Percentiles rank a stretch among this genome's conserved stretches.
These are phyloP conservation scores for Geococcyx californianus DNA, from an alignment of 2,113 vertebrate species.

Conservation along the genomic window DNA sequence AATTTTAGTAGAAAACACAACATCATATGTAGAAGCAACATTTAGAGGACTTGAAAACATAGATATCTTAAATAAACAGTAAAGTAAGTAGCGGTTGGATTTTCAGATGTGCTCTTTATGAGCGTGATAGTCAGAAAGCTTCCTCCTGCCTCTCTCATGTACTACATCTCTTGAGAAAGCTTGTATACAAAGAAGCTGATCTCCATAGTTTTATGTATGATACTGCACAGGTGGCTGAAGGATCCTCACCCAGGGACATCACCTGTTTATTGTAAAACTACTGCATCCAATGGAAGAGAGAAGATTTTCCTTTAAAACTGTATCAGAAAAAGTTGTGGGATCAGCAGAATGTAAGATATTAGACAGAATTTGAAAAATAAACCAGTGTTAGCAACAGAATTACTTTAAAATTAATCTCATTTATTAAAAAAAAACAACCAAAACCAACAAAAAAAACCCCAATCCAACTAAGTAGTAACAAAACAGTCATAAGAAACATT, in stretches of 20 bases:
- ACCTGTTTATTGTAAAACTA: neutral
- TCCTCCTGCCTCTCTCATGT: neutral
- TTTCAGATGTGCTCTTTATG: neutral
- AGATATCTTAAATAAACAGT: neutral
- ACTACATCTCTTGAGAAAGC: neutral
- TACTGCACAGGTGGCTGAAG: neutral
- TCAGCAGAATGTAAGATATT: neutral
- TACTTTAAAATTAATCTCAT: neutral
- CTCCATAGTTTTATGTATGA: neutral
- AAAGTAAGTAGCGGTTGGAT: neutral
- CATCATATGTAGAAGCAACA: neutral
- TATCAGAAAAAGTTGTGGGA: neutral
- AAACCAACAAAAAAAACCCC: too few species aligned
- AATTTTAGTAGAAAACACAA: neutral
- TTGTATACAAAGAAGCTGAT: neutral
- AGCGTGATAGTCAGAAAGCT: neutral
- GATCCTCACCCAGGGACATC: neutral
- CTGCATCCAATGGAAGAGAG: neutral
- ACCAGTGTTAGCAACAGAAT: neutral
- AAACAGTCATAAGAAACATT: neutral
- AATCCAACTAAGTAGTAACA: neutral
- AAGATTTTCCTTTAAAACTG: neutral
- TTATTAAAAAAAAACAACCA: neutral
- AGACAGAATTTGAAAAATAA: neutral
- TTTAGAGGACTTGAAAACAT: neutral